Evolutionary conservation across 2,888 invertebrate genomes (phyloP), one percentile per base, ranked within the genome.

Genomic region (Prosopocoilus inquinatus): DNA sequence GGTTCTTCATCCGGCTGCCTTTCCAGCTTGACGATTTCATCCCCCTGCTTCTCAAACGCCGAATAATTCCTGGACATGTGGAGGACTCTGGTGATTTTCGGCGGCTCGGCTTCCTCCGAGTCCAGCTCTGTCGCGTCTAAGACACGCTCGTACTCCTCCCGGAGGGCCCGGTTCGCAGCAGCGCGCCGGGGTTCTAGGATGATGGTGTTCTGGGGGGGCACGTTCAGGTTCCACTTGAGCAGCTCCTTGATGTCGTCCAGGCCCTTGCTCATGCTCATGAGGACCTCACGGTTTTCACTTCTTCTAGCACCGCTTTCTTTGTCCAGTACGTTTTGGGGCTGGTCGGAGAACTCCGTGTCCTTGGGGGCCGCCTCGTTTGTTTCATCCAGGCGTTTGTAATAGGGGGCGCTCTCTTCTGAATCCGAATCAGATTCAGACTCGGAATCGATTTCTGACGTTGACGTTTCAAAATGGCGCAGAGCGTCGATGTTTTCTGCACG

Each of bases 211-310:
- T 66, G 61, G 2, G 59, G 54, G 0, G 66, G 62, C 5, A 64
- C 45, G 13, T 68, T 61, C 52, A 75, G 57, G 32, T 75, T 61
- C 74, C 73, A 75, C 11, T 67, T 60, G 3, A 75, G 56, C 20
- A 75, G 60, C 47, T 76, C 72, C n/a, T 67, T 63, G 39, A 74
- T 70, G n/a, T 64, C 64, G 12, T 53, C 57, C 12, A 55, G 35
- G 13, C 49, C 48, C 28, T 52, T 50, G 9, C 39, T 39, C 47
- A 57, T 57, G 28, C 41, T 45, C 50, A 51, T 47, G 33, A 57
- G 51, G 9, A 54, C 35, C 32, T 50, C 50, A 9, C 50, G 4
- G 16, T 15, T 8, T 20, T 41, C 7, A 33, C 44, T 9, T 47
- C 39, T n/a, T n/a, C n/a, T n/a, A n/a, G n/a, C n/a, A n/a, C n/a